phyloP scores from a whole-genome alignment of 2,797 vertebrate genomes.

The Rhinophrynus dorsalis region DNA sequence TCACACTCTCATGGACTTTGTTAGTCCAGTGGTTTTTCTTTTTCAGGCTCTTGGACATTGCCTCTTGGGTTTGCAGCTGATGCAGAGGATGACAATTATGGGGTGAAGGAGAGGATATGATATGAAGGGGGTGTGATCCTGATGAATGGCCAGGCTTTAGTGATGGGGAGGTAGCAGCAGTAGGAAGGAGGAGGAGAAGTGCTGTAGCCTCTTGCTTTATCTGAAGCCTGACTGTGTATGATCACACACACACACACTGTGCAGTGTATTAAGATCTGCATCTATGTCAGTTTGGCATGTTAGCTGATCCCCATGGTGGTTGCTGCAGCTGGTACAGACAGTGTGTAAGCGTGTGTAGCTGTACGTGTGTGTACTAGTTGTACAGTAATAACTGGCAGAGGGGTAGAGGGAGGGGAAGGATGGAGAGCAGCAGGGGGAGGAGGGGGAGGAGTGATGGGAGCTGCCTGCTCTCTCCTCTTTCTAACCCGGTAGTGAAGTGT shows the following conservation, averaged over 20 bases:
- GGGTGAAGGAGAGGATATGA: slow-evolving; percentile 48
- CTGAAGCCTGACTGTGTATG: slow-evolving; percentile 1
- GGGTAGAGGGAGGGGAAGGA: slow-evolving; percentile 43
- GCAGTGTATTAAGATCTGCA: slow-evolving; percentile 1
- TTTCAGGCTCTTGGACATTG: slow-evolving; percentile 95
- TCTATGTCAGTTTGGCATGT: slow-evolving; percentile 47
- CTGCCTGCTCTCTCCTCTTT: slow-evolving; percentile 40
- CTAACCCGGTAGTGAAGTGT: slow-evolving; percentile 78
- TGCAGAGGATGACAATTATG: slow-evolving; percentile 39
- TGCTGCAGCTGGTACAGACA: slow-evolving; percentile 58
- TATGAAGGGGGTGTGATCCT: slow-evolving; percentile 15
- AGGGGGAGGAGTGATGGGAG: slow-evolving; percentile 60
- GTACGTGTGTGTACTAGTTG: slow-evolving; percentile 60
- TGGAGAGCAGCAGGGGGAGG: slow-evolving; percentile 49
- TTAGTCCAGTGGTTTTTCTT: slow-evolving; percentile 97
- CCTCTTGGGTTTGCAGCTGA: slow-evolving; percentile 61
- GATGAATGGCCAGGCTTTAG: slow-evolving; percentile 43
- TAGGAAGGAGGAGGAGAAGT: slow-evolving; percentile 55
- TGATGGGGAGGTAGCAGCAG: slow-evolving; percentile 48
- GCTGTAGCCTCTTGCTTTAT: slow-evolving; percentile 39
- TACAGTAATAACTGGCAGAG: slow-evolving; percentile 63
- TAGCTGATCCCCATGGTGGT: slow-evolving; percentile 70
- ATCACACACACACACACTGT: slow-evolving; percentile 15
- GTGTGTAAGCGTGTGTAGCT: slow-evolving; percentile 36
- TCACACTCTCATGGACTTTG: slow-evolving; percentile 92